Evolutionary conservation across 2,113 vertebrate genomes (phyloP), one percentile per base, ranked within the genome.

Genomic region (Tetrao urogallus): DNA sequence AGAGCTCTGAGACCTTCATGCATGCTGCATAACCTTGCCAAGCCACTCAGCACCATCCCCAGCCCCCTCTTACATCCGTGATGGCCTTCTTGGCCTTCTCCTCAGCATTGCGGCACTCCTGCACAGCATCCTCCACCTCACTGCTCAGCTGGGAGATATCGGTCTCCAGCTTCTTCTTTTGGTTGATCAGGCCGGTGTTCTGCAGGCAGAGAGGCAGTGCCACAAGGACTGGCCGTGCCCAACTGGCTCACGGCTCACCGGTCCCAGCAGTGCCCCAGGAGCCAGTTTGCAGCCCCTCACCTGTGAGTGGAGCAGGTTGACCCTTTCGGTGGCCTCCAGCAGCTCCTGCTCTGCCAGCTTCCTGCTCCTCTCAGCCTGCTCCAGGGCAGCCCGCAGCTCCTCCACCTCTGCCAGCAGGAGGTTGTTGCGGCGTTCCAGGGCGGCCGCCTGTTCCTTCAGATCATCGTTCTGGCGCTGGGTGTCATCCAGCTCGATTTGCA

Each of bases 71-170:
- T 96, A 99, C 99, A 28, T 99, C 99, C 0, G 98, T 99, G 95
- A 99, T 99, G 25, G 99, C 99, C 92, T 99, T 99, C 96, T 99
- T 99, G 6, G 99, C 98, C 97, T 99, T 99, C 83, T 99, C 99
- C 84, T 99, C 99, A 0, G 98, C 98, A 0, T 99, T 99, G 57
- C 97, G 98, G 54, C 98, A 98, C 94, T 99, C 99, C 96, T 99
- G 98, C 61, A 98, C 96, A 0, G 98, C 98, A 3, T 99, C 99
- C 13, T 99, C 99, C 90, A 99, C 97, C 88, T 99, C 99, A 0
- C 84, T 97, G 1, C 98, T 98, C 96, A 99, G 96, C 93, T 97
- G 96, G 2, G 98, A 97, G 74, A 99, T 88, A 71, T 99, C 99
- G 0, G 93, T 95, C 93, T 99, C 99, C 93, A 99, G 97, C 95